phyloP scores from a whole-genome alignment of 2,888 invertebrate genomes.

The Heliconius aoede region DNA sequence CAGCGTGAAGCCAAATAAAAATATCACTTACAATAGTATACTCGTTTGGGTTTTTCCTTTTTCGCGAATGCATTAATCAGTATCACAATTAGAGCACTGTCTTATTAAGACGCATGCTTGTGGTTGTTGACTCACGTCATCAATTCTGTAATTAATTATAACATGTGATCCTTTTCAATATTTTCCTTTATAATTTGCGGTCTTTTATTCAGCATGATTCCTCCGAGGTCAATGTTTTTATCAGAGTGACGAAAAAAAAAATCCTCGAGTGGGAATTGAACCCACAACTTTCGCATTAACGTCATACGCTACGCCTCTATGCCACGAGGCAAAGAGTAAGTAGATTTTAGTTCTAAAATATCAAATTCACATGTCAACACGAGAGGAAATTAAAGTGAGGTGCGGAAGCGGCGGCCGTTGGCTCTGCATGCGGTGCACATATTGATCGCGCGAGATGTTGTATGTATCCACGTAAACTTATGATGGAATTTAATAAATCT shows the following conservation, averaged over 20 bases:
- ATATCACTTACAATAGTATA: no score
- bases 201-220: neutral
- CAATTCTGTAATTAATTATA: constrained; percentile 3
- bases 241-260: no score
- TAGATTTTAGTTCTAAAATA: neutral
- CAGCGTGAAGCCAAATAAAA: no score
- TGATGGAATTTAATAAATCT: no score
- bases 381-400: constrained; percentile 35
- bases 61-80: constrained; percentile 6
- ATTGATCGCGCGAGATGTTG: constrained; percentile 29
- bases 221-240: neutral
- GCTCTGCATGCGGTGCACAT: constrained; percentile 35
- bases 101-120: neutral
- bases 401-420: constrained; percentile 37
- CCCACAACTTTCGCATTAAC: no score
- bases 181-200: constrained; percentile 9
- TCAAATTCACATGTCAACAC: constrained; percentile 25
- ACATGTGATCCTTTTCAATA: neutral
- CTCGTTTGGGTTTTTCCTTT: constrained; percentile 2
- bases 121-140: constrained; percentile 5
- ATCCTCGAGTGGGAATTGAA: no score
- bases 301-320: no score
- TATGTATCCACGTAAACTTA: neutral
- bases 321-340: no score
- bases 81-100: neutral